These are phyloP conservation scores for Cyphomyrus discorhynchus DNA, from an alignment of 2,113 vertebrate genomes.

Conservation along the genomic window DNA sequence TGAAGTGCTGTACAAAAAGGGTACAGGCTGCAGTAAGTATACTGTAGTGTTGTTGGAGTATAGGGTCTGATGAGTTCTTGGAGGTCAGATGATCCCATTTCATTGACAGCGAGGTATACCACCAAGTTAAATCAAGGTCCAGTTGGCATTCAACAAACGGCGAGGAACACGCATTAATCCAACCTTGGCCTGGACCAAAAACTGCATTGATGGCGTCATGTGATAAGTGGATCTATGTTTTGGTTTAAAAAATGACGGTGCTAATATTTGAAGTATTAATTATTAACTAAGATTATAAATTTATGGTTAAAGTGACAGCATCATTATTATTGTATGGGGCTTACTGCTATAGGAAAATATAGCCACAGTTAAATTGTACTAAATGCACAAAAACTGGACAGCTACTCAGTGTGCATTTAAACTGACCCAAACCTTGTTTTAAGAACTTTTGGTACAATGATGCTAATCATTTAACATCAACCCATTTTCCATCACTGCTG, in stretches of 20 bases:
- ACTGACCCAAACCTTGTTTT: neutral
- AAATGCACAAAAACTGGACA: neutral
- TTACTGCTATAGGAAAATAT: neutral
- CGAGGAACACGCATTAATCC: neutral
- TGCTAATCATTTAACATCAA: neutral
- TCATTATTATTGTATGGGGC: neutral
- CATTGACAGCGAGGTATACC: neutral
- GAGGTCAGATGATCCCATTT: neutral
- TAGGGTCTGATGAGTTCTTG: neutral
- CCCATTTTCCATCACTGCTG: neutral
- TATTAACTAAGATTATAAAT: constrained; percentile 1
- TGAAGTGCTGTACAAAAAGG: neutral
- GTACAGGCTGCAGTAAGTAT: neutral
- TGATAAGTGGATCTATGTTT: neutral
- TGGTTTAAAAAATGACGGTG: neutral
- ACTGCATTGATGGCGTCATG: neutral
- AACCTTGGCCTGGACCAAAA: neutral
- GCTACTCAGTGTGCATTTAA: neutral
- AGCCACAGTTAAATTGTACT: neutral
- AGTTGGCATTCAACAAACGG: neutral
- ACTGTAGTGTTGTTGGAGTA: neutral
- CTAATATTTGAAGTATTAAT: neutral
- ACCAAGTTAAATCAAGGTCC: neutral
- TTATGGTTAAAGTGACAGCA: neutral
- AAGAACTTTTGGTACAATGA: neutral